Evolutionary conservation across 2,888 invertebrate genomes (phyloP).

Genomic region (Glyphotaelius pellucidus): DNA sequence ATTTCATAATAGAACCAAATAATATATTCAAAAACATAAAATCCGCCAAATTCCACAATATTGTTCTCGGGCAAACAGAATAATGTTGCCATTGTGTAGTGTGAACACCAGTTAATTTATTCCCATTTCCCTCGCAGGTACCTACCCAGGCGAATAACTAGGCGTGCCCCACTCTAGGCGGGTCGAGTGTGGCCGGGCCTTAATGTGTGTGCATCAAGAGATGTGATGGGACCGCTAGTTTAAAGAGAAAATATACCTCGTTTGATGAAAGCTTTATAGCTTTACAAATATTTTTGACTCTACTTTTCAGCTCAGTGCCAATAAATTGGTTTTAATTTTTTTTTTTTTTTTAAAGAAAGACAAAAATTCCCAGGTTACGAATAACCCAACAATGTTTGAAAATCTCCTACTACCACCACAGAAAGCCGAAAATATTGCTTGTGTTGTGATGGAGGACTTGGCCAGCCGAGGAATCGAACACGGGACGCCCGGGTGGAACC

Average conservation of each 20-base stretch:
- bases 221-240: constrained; percentile 15
- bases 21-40: not conserved
- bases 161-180: not conserved
- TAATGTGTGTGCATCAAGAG: not conserved
- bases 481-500: too few species aligned
- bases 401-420: too few species aligned
- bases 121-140: not conserved
- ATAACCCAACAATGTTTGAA: too few species aligned
- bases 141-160: not conserved
- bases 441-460: too few species aligned
- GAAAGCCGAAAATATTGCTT: too few species aligned
- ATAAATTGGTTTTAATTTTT: too few species aligned
- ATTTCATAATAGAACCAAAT: not conserved
- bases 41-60: not conserved
- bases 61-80: not conserved
- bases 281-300: too few species aligned
- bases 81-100: not conserved
- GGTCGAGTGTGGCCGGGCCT: constrained; percentile 15
- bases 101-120: not conserved
- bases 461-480: too few species aligned
- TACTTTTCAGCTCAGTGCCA: too few species aligned
- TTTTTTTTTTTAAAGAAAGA: too few species aligned
- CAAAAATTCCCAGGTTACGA: too few species aligned
- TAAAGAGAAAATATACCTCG: not conserved
- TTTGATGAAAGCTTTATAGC: not conserved